A percentile compares a stretch with the other conserved stretches of the same genome.
Evolutionary conservation across 2,797 vertebrate species (phyloP).

Genomic region (Notolepis coatsorum): DNA sequence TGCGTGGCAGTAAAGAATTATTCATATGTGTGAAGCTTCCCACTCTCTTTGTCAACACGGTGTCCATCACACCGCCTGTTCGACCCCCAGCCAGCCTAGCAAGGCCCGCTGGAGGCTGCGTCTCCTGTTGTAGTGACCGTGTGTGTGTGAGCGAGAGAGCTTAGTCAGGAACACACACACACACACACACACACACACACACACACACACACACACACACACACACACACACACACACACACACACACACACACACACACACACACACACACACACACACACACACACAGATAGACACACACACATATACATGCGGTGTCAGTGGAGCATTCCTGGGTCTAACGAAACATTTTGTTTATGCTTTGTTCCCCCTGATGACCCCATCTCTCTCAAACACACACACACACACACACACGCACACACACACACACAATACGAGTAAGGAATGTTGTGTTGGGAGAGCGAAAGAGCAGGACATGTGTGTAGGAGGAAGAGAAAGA

Average conservation of each 20-base stretch:
- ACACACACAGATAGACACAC: not conserved
- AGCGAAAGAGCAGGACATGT: not conserved
- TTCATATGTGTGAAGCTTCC: too few species aligned
- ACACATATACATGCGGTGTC: not conserved
- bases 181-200: too few species aligned
- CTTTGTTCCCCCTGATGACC: not conserved
- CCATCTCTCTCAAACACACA: too few species aligned
- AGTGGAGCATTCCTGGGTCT: not conserved
- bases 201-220: not conserved
- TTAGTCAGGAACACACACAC: too few species aligned
- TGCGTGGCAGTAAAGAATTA: too few species aligned
- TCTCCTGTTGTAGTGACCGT: too few species aligned
- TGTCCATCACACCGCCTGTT: too few species aligned
- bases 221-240: not conserved
- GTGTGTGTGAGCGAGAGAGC: too few species aligned
- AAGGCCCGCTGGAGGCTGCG: too few species aligned
- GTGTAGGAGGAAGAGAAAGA: not conserved
- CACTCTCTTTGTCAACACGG: too few species aligned
- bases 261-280: not conserved
- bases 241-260: too few species aligned
- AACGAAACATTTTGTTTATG: not conserved
- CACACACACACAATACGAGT: not conserved
- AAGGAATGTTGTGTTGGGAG: not conserved
- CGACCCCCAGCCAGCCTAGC: too few species aligned
- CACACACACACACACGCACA: conserved; percentile 18